Percentiles rank a stretch among this genome's conserved stretches.
Conservation (phyloP, 1,140 invertebrate species). For the Papilio polytes region DNA sequence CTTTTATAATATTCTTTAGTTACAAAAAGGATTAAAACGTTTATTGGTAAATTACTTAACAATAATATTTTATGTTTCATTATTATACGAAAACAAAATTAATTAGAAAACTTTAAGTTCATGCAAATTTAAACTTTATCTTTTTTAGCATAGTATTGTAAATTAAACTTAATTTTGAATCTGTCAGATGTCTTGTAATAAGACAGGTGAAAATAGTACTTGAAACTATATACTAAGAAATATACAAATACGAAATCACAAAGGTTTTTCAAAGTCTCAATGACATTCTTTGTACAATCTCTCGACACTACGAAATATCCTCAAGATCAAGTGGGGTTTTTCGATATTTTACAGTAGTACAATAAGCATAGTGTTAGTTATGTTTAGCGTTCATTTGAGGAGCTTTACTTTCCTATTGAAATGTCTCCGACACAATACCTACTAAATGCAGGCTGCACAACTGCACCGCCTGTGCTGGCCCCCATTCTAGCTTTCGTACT, state of each 20-base stretch:
- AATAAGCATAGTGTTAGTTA: background rate
- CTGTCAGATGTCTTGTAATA: too few relatives aligned
- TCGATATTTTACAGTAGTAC: background rate
- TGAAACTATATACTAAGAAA: background rate
- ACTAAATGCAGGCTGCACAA: constrained; percentile 10
- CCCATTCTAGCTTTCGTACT: constrained; percentile 6
- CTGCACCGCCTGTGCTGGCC: background rate
- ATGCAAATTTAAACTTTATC: background rate
- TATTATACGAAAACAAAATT: background rate
- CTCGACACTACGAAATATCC: background rate
- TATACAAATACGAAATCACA: background rate
- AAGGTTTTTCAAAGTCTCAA: background rate
- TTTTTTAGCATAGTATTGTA: too few relatives aligned
- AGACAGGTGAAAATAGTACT: too few relatives aligned
- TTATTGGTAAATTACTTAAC: background rate
- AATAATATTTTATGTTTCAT: background rate
- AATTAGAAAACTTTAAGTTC: background rate
- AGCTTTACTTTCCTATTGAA: constrained; percentile 28
- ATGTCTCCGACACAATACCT: constrained; percentile 17
- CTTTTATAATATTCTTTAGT: background rate
- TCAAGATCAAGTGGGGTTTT: background rate
- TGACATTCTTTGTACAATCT: background rate
- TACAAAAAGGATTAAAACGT: background rate
- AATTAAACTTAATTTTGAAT: too few relatives aligned
- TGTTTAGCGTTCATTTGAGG: constrained; percentile 29